Base-by-base conservation (phyloP, 2,888 invertebrate species). In the Philhelius pedissequus region DNA sequence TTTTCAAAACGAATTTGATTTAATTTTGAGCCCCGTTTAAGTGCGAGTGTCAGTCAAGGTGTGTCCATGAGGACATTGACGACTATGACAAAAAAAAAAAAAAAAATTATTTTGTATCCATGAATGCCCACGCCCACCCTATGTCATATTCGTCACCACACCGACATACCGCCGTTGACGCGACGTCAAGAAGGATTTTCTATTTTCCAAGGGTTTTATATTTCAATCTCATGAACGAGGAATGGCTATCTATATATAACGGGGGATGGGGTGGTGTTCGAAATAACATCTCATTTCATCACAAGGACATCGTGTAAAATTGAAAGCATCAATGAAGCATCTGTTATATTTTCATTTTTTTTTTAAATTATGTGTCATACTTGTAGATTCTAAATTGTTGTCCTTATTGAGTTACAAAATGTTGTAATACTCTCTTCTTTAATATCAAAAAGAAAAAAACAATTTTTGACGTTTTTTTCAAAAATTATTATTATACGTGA, bases 341-440 rank as follows among this genome's bases (percentile, higher is more conserved):
- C 80, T 84, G 84, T 75, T 56, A 22, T 20, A 35, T 11, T 30
- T n/a, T 43, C n/a, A n/a, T 11, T 32, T 20, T 30, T 64, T 11
- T 52, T 77, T 18, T 66, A 78, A 80, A 84, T 80, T 75, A 66
- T 71, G 71, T 73, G 64, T 58, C 75, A 76, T 27, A 52, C 71
- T 58, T 54, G 40, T 25, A 66, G 56, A 74, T 79, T 45, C 64
- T 50, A 83, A 76, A 80, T 76, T 66, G 71, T 60, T 71, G 70
- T 80, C 75, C 54, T 80, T 80, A 84, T 84, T 84, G 84, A 80
- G 80, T 76, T 76, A 80, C 80, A 80, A 80, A 80, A 71, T 71
- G 43, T 84, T 84, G 75, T 84, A 79, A 75, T 70, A 75, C 79
- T 5, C 13, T 48, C 13, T 48, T 48, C 7, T 76, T 84, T 80